Base-by-base conservation (phyloP, 2,797 vertebrate genomes). In the Gallinago solitaria region DNA sequence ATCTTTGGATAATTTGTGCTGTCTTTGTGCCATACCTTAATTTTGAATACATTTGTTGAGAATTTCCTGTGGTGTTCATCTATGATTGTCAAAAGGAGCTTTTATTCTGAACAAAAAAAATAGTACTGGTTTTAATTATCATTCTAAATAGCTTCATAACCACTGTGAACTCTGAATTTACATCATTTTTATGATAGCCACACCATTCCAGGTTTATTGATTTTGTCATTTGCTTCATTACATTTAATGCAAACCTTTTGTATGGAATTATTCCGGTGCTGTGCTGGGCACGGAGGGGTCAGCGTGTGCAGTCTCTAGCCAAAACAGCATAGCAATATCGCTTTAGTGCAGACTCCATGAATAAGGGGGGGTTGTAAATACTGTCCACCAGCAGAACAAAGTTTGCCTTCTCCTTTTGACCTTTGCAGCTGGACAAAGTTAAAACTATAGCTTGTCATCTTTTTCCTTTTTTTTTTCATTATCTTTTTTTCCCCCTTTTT, bases 211-310 rank as follows among this genome's bases (percentile, higher is more conserved):
- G 70, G 96, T 97, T 98, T 98, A 98, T 98, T 98, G 98, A 98
- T 98, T 98, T 98, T 98, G 98, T 98, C 98, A 98, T 98, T 98
- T 98, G 97, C 97, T 98, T 98, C 98, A 98, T 98, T 98, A 98
- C 96, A 88, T 97, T 97, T 98, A 98, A 98, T 98, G 98, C 97
- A 98, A 97, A 98, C 98, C 97, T 98, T 98, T 98, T 98, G 97
- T 97, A 93, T 54, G 82, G 96, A 98, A 96, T 97, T 89, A 95
- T 97, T 97, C 94, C 39, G 67, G 93, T 60, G 92, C 96, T 70
- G 48, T 37, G 73, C 94, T 97, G 95, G 88, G 95, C 89, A 96
- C 19, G 6, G 88, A 96, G 88, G 89, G 97, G 96, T 95, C 94
- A 92, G 65, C 15, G 5, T 35, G 63, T 63, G 81, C 89, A 92